phyloP scores from a whole-genome alignment of 2,888 invertebrate species.

The Nomada ferruginata region DNA sequence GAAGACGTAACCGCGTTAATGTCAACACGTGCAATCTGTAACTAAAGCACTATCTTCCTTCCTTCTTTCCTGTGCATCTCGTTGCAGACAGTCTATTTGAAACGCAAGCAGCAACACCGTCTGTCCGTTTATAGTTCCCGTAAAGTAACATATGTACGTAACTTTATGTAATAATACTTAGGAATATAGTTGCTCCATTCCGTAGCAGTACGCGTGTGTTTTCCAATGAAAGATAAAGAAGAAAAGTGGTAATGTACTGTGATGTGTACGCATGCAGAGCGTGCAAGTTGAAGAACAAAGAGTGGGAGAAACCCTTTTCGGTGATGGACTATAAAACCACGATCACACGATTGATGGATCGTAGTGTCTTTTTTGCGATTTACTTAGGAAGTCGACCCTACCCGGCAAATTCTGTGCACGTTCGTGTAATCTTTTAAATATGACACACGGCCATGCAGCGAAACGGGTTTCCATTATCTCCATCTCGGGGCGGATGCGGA shows the following conservation, averaged over 20 bases:
- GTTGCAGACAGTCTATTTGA: not conserved
- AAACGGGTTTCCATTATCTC: constrained; percentile 80
- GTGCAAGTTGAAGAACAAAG: constrained; percentile 38
- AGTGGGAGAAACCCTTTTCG: constrained; percentile 73
- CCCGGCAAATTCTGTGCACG: not conserved
- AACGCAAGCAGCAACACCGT: not conserved
- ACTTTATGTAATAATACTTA: not conserved
- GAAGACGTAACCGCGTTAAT: not conserved
- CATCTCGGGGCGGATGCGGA: constrained; percentile 78
- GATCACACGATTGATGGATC: constrained; percentile 63
- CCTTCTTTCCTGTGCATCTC: no score
- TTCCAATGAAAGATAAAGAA: constrained; percentile 23
- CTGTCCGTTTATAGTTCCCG: not conserved
- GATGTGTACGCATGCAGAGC: constrained; percentile 26
- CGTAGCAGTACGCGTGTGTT: constrained; percentile 7
- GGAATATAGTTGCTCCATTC: not conserved
- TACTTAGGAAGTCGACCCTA: constrained; percentile 41
- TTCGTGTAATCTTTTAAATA: constrained; percentile 46
- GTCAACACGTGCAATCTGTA: not conserved
- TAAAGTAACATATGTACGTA: not conserved
- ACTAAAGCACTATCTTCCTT: not conserved
- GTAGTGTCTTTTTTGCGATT: constrained; percentile 69
- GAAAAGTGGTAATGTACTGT: constrained; percentile 34
- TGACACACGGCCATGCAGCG: constrained; percentile 67
- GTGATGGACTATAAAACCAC: constrained; percentile 72